Evolutionary conservation across 2,888 invertebrate species (phyloP).

Genomic region (Coleophora deauratella): DNA sequence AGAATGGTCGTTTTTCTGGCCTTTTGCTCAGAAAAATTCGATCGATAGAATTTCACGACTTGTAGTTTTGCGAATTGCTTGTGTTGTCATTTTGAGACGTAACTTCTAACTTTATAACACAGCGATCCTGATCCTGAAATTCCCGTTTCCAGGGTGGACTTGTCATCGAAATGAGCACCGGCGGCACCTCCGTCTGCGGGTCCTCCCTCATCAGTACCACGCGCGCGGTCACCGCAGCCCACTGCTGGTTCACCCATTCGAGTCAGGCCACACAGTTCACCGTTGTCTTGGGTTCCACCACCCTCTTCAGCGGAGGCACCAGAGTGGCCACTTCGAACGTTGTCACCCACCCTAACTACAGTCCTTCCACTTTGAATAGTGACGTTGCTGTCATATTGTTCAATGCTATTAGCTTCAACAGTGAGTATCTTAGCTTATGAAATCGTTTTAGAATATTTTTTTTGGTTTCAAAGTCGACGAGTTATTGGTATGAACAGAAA

Average conservation of each 20-base stretch:
- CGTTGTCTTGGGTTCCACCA: slow-evolving; percentile 27
- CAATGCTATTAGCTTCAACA: slow-evolving; percentile 4
- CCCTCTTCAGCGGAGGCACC: slow-evolving; percentile 28
- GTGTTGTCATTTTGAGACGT: too few relatives aligned
- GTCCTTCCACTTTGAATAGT: slow-evolving; percentile 15
- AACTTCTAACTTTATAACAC: too few relatives aligned
- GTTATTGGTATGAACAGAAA: neutral
- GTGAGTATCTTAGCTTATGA: slow-evolving; percentile 20
- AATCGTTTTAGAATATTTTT: neutral
- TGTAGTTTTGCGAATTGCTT: too few relatives aligned
- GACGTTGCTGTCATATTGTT: slow-evolving; percentile 32
- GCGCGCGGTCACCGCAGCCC: slow-evolving; percentile 24
- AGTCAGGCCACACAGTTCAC: slow-evolving; percentile 16
- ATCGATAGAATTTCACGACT: too few relatives aligned
- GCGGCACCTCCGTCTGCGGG: slow-evolving; percentile 22
- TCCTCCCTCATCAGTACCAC: slow-evolving; percentile 32
- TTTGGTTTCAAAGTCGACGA: neutral
- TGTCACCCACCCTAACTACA: slow-evolving; percentile 25
- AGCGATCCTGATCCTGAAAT: too few relatives aligned
- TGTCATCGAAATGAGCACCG: slow-evolving; percentile 19
- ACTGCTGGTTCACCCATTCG: slow-evolving; percentile 19
- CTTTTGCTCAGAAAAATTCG: too few relatives aligned
- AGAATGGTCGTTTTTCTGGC: too few relatives aligned
- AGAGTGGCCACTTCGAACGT: slow-evolving; percentile 23
- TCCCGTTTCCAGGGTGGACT: slow-evolving; percentile 19